phyloP scores from a whole-genome alignment of 2,113 vertebrate genomes.

The Daubentonia madagascariensis region DNA sequence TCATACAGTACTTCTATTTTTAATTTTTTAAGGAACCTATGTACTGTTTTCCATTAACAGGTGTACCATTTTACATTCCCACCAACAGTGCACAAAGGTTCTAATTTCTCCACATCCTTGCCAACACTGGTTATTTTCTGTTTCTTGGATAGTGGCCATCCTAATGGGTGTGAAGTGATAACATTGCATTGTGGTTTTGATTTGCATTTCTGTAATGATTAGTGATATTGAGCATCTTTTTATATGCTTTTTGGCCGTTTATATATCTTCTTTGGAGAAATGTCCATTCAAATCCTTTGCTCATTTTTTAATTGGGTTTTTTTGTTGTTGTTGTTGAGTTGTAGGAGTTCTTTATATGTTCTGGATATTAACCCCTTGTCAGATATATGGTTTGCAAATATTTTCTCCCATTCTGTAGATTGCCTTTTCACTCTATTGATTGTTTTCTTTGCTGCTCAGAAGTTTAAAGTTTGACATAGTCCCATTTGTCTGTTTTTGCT shows the following conservation, averaged over 20 bases:
- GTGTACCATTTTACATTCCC: not conserved
- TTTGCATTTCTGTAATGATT: not conserved
- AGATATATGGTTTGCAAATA: not conserved
- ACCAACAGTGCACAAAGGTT: not conserved
- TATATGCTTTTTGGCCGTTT: not conserved
- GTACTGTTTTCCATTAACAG: not conserved
- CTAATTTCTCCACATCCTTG: not conserved
- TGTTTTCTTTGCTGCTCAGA: too few relatives aligned
- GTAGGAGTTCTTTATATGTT: not conserved
- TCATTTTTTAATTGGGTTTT: not conserved
- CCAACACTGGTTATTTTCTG: not conserved
- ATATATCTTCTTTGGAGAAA: not conserved
- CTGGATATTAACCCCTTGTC: not conserved
- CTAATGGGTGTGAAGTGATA: not conserved
- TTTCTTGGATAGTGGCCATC: not conserved
- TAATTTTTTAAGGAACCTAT: not conserved
- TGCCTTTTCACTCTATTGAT: too few relatives aligned
- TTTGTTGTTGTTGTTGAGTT: not conserved
- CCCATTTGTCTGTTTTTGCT: too few relatives aligned
- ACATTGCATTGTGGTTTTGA: not conserved
- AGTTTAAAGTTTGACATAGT: too few relatives aligned
- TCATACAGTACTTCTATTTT: not conserved
- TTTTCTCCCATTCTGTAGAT: too few relatives aligned
- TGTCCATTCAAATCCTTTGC: not conserved
- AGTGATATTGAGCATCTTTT: not conserved